Evolutionary conservation across 2,888 invertebrate species (phyloP), one percentile per base, ranked within the genome.

Genomic region (Drosophila quinaria): DNA sequence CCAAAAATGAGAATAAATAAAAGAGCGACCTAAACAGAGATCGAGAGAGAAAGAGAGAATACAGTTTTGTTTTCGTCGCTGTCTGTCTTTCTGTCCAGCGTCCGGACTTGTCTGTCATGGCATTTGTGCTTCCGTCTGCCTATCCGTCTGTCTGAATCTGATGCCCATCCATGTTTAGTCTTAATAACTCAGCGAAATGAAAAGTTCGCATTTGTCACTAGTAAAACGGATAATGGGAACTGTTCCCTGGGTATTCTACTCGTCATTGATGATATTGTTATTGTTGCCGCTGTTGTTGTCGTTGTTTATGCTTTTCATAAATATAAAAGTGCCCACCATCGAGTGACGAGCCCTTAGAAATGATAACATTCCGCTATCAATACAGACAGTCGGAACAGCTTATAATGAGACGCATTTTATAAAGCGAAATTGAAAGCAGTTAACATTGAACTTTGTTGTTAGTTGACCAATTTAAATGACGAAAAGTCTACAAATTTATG

Each of bases 221-320:
- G 64, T 71, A 74, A 65, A 69, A 65, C 74, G 74, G 68, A 66
- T 65, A 68, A 59, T 55, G 69, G 46, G 69, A 60, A 56, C 55
- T 15, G 56, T 56, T 52, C 41, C 46, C 60, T 58, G 50, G 60
- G 52, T 63, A 54, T 78, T 65, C 70, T 63, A 44, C 19, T 35
- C n/a, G n/a, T n/a, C 33, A 35, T 35, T 44, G 41, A 15, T 51
- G 33, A 35, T 50, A 17, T 47, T 59, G 64, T 77, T 78, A 65
- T 74, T 81, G 64, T 51, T 56, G 63, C 8, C 70, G 46, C 10
- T 29, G 52, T 35, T 62, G 42, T 51, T 54, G 79, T 51, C 63
- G 64, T 81, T 80, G 79, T 75, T 81, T 79, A 80, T 79, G 75
- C 72, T 81, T 75, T 80, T 81, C 68, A 81, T 80, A 79, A 81